Base-by-base conservation (phyloP, 2,888 invertebrate species). In the Ypsolopha scabrella region DNA sequence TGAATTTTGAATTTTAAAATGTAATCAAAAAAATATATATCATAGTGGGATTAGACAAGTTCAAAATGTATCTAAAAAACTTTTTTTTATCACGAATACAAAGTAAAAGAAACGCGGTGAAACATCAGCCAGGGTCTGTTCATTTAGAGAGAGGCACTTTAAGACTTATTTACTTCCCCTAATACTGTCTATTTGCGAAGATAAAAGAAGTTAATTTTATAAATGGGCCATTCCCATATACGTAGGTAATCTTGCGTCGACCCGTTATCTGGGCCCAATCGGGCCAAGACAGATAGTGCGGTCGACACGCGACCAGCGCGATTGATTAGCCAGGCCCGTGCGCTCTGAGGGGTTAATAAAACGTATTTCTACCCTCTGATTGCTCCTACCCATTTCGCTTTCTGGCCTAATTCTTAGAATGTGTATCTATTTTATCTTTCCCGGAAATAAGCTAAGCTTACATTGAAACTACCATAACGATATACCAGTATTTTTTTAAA, bases 191-290 rank as follows among this genome's bases (percentile, higher is more conserved):
- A 74, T 78, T 76, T 66, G 68, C 70, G 65, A 71, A 80, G 80
- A 81, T 79, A 80, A 79, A 78, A 80, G 76, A 80, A 80, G 76
- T 81, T 80, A 82, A 82, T 81, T 82, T 75, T 78, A 82, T 83
- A 80, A 82, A 83, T 83, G 75, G 78, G 65, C 78, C 67, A 80
- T 82, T 81, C 75, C 70, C 73, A 68, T 75, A 75, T 77, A 72
- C 68, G 77, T 78, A 74, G 70, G 78, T 80, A 81, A 82, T 81
- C 79, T 81, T 80, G 74, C 76, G 77, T 80, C 68, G 69, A 70
- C 61, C 64, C 68, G 78, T 75, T 83, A 83, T 83, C 85, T 72
- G 75, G 67, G 74, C 67, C 72, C 79, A 80, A 83, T 83, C 80
- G 76, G 72, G 72, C 72, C 73, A 76, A 85, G 85, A 86, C 80